These are phyloP conservation scores for Adela reaumurella DNA, from an alignment of 2,888 invertebrate genomes.

Conservation along the genomic window DNA sequence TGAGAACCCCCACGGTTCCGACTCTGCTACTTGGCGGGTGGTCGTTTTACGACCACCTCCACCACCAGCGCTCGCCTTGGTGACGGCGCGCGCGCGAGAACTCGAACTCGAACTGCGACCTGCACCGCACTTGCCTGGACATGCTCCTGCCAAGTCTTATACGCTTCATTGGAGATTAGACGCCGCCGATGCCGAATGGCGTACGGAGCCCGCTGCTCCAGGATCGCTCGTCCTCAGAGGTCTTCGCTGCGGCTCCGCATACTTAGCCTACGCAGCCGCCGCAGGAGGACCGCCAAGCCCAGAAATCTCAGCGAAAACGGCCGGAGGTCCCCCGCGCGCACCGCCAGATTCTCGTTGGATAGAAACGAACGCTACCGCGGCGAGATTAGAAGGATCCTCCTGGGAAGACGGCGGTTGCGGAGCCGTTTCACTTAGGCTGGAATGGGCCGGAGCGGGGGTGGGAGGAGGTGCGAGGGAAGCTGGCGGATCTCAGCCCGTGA, in stretches of 20 bases:
- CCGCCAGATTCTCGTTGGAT: slow-evolving; percentile 76
- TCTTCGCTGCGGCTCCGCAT: slow-evolving; percentile 79
- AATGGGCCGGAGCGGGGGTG: slow-evolving; percentile 57
- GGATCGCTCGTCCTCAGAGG: slow-evolving; percentile 61
- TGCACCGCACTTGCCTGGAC: slow-evolving; percentile 33
- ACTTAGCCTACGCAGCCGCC: slow-evolving; percentile 76
- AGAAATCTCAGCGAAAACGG: slow-evolving; percentile 74
- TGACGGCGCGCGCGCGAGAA: slow-evolving; percentile 39
- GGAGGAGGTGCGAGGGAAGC: slow-evolving; percentile 20
- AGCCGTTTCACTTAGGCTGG: slow-evolving; percentile 74
- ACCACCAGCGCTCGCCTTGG: slow-evolving; percentile 63
- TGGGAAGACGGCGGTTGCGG: slow-evolving; percentile 87
- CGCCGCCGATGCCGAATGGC: slow-evolving; percentile 70
- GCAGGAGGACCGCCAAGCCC: slow-evolving; percentile 74
- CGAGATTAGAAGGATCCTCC: slow-evolving; percentile 71
- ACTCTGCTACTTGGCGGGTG: slow-evolving; percentile 75
- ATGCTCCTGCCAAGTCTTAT: slow-evolving; percentile 55
- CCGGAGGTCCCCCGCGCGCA: slow-evolving; percentile 62
- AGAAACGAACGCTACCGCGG: slow-evolving; percentile 74
- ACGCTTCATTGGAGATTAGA: slow-evolving; percentile 66
- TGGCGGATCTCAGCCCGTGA: not conserved
- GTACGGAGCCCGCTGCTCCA: slow-evolving; percentile 42
- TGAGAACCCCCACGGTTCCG: slow-evolving; percentile 79
- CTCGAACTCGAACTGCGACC: slow-evolving; percentile 39
- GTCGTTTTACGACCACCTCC: slow-evolving; percentile 72